Evolutionary conservation across 2,113 vertebrate genomes (phyloP), one percentile per base, ranked within the genome.

Genomic region (Lamprologus ornatipinnis): DNA sequence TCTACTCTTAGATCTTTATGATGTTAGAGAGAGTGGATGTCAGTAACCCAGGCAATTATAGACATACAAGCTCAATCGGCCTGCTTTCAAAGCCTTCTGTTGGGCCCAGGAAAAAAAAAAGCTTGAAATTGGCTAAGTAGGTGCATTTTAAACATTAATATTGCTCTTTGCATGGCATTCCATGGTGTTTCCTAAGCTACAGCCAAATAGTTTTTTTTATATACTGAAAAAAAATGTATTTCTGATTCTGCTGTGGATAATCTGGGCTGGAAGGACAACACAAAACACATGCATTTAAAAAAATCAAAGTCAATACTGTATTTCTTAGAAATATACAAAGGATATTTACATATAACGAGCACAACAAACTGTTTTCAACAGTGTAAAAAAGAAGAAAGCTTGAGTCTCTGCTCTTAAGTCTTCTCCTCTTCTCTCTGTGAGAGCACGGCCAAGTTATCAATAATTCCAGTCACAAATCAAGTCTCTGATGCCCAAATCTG

Each of bases 281-380:
- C 91, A 93, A 73, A 91, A 78, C 49, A 31, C 51, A 82, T 19
- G 73, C 6, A 12, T 90, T 93, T 95, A 95, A 90, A 96, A 91
- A 96, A 94, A 95, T 93, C 91, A 92, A 96, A 91, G 93, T 97
- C 97, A 95, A 97, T 97, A 96, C 89, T 97, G 94, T 96, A 95
- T 97, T 95, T 96, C 60, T 87, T 92, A 98, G 90, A 96, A 96
- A 98, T 98, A 96, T 98, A 98, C 97, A 99, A 99, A 99, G 97
- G 78, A 94, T 97, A 98, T 98, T 96, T 98, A 98, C 98, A 99
- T 89, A 93, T 94, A 83, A 65, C 94, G 96, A 96, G 92, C 93
- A 80, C 88, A 93, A 83, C 73, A 87, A 75, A 88, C 53, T 49
- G 83, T 83, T 70, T 8, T 47, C 55, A 82, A 81, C 55, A 82